Evolutionary conservation across 2,113 vertebrate species (phyloP).

Genomic region (Gnathonemus echidnorhynchus): DNA sequence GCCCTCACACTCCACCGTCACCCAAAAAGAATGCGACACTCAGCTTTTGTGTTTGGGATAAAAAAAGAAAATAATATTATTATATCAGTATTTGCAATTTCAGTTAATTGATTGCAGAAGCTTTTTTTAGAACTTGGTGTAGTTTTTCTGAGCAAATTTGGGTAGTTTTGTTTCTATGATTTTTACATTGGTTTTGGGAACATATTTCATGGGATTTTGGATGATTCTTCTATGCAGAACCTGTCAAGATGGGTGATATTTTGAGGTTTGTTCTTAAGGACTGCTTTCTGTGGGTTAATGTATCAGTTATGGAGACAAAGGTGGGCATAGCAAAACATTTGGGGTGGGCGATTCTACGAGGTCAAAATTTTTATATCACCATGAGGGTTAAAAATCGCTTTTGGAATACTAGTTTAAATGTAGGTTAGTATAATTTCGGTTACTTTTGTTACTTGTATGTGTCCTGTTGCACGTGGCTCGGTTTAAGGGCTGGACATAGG

Average conservation of each 20-base stretch:
- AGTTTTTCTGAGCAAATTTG: background rate
- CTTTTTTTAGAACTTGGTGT: background rate
- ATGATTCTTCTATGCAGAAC: background rate
- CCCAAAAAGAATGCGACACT: background rate
- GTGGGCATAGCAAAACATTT: background rate
- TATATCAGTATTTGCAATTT: background rate
- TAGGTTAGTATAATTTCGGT: background rate
- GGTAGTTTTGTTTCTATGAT: background rate
- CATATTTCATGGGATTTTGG: background rate
- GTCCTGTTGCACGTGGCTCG: background rate
- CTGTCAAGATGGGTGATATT: background rate
- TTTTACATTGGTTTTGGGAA: background rate
- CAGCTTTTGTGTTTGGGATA: background rate
- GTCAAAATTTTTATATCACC: background rate
- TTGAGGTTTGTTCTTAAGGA: background rate
- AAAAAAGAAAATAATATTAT: background rate
- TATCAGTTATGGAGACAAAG: background rate
- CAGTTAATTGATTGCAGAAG: background rate
- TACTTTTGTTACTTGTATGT: background rate
- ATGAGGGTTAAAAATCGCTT: background rate
- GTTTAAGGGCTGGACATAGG: background rate
- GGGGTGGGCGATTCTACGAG: background rate
- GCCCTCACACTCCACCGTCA: background rate
- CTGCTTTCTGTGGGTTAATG: background rate
- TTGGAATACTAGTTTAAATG: background rate